Conservation (phyloP, 2,888 invertebrate species). For the Furcula furcula region DNA sequence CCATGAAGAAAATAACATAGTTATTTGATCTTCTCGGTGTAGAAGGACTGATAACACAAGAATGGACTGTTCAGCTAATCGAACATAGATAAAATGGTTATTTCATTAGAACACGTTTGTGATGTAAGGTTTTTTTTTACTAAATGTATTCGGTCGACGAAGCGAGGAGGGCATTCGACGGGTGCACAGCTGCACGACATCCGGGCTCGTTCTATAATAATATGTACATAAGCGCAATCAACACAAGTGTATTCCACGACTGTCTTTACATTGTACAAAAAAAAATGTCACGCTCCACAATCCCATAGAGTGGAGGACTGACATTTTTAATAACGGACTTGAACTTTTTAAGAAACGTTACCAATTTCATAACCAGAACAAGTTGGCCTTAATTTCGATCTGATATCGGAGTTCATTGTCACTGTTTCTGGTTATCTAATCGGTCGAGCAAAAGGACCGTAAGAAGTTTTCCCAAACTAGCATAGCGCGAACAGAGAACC, state of each 20-base stretch:
- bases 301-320: neutral
- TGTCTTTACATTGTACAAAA: slow-evolving; percentile 8
- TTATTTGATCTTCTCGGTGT: no score
- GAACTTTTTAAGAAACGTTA: slow-evolving; percentile 7
- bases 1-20: no score
- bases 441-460: slow-evolving; percentile 4
- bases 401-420: slow-evolving; percentile 8
- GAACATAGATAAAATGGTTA: slow-evolving; percentile 32
- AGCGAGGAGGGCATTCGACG: slow-evolving; percentile 29
- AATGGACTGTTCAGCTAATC: slow-evolving; percentile 45
- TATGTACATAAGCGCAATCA: slow-evolving; percentile 14
- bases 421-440: slow-evolving; percentile 13
- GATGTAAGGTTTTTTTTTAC: slow-evolving; percentile 39
- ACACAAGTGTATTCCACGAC: slow-evolving; percentile 32
- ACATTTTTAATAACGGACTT: slow-evolving; percentile 6
- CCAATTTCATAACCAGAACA: slow-evolving; percentile 8
- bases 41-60: no score
- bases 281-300: neutral
- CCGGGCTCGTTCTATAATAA: slow-evolving; percentile 42
- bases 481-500: no score
- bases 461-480: slow-evolving; percentile 2
- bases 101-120: slow-evolving; percentile 15
- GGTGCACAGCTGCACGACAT: slow-evolving; percentile 66
- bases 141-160: slow-evolving; percentile 24
- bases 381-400: slow-evolving; percentile 10